These are phyloP conservation scores for Onychorhynchus coronatus DNA, from an alignment of 2,113 vertebrate genomes.

Conservation along the genomic window DNA sequence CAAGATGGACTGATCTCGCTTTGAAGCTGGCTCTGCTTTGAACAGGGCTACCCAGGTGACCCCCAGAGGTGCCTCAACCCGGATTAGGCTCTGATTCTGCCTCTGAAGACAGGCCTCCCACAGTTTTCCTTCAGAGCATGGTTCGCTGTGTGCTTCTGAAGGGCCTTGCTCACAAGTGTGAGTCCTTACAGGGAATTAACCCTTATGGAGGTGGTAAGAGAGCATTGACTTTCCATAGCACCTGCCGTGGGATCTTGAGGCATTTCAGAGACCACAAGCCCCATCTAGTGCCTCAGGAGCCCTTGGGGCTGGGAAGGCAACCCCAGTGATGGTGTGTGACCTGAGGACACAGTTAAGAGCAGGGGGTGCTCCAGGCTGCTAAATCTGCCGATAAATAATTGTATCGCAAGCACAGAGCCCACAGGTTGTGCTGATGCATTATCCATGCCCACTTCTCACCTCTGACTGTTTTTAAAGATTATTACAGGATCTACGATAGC, in stretches of 20 bases:
- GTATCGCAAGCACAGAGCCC: rapidly evolving
- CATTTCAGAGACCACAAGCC: not conserved
- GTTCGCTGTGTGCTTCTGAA: not conserved
- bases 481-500: not conserved
- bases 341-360: not conserved
- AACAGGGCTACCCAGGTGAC: not conserved
- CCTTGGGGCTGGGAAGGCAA: not conserved
- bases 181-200: not conserved
- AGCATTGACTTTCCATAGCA: not conserved
- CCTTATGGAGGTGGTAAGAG: rapidly evolving
- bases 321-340: rapidly evolving
- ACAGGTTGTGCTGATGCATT: not conserved
- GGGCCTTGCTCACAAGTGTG: not conserved
- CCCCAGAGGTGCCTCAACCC: not conserved
- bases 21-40: constrained; percentile 36
- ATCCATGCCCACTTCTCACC: not conserved
- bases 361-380: not conserved
- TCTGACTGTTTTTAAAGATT: not conserved
- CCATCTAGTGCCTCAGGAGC: not conserved
- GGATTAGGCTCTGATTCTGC: not conserved
- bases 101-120: not conserved
- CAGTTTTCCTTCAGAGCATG: not conserved
- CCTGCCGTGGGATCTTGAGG: not conserved
- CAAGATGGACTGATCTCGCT: not conserved
- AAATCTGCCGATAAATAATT: not conserved